phyloP scores from a whole-genome alignment of 1,140 invertebrate species.

The Caenorhabditis remanei region DNA sequence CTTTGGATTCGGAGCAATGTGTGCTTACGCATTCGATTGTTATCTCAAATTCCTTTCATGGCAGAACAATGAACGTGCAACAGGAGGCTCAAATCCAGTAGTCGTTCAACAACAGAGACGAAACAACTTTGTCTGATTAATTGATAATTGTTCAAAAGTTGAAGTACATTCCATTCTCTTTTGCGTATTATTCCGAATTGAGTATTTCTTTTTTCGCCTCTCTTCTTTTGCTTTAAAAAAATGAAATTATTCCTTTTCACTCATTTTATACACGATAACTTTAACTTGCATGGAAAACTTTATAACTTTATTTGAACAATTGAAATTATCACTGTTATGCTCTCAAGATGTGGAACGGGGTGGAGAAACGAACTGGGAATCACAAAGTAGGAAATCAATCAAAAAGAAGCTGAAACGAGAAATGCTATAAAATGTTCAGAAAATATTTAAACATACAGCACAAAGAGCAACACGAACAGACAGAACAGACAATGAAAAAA shows the following conservation, averaged over 20 bases:
- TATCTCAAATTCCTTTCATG: constrained; percentile 77
- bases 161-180: not conserved
- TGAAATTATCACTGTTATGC: too few relatives aligned
- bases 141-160: not conserved
- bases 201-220: not conserved
- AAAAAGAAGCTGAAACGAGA: too few relatives aligned
- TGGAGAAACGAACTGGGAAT: too few relatives aligned
- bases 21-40: constrained; percentile 73
- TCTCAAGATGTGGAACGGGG: too few relatives aligned
- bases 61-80: constrained; percentile 69
- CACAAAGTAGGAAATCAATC: too few relatives aligned
- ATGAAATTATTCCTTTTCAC: too few relatives aligned
- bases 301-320: too few relatives aligned
- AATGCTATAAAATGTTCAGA: too few relatives aligned
- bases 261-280: too few relatives aligned
- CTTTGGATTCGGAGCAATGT: constrained; percentile 76
- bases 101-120: constrained; percentile 37
- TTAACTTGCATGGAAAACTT: too few relatives aligned
- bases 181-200: not conserved
- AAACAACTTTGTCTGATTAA: constrained; percentile 5
- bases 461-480: not conserved
- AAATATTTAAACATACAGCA: too few relatives aligned
- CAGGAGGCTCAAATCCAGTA: constrained; percentile 26
- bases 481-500: not conserved
- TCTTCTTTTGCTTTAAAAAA: too few relatives aligned